Conservation (phyloP, 2,113 vertebrate genomes). For the Tupaia chinensis region DNA sequence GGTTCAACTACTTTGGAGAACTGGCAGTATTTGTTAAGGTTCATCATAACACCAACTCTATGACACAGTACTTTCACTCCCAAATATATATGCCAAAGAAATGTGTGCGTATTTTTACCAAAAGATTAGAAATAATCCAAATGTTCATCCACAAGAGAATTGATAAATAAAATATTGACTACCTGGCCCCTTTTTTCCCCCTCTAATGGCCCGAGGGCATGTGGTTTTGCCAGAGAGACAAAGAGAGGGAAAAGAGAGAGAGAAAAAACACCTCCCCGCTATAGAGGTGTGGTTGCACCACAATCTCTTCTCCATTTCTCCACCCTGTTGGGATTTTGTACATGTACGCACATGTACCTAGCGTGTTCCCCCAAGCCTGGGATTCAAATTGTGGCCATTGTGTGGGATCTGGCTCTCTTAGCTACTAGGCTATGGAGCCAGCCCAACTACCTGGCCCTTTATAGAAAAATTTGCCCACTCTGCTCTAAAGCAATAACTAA, state of each 20-base stretch:
- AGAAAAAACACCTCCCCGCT: no score
- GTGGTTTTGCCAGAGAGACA: no score
- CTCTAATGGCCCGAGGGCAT: no score
- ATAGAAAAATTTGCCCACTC: background rate
- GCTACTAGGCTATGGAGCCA: no score
- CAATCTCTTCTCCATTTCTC: no score
- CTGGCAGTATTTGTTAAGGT: background rate
- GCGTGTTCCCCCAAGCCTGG: no score
- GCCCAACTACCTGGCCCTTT: background rate
- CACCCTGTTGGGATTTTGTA: no score
- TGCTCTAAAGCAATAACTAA: background rate
- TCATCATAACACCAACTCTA: background rate
- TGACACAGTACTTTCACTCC: background rate
- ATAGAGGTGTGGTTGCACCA: no score
- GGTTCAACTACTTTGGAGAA: background rate
- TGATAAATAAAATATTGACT: background rate
- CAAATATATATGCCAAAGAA: background rate
- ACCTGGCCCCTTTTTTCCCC: background rate
- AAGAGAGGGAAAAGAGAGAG: no score
- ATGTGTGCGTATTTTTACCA: background rate
- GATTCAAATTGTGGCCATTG: no score
- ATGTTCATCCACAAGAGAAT: background rate
- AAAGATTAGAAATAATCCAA: background rate
- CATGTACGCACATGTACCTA: no score
- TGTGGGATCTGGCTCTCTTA: no score